phyloP scores from a whole-genome alignment of 2,888 invertebrate genomes.

The Drosophila cognata region DNA sequence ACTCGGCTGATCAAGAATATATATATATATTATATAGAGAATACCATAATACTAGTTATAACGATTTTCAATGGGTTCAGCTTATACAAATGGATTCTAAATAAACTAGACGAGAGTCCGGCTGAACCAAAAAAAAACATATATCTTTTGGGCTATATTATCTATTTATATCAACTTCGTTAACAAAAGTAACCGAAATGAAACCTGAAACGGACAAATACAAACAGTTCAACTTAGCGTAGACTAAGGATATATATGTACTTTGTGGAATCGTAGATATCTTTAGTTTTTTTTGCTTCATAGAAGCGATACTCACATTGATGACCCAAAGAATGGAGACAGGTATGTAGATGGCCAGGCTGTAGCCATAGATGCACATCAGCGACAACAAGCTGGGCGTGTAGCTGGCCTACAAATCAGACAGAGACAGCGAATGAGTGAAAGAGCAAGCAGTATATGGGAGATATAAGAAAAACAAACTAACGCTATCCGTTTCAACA shows the following conservation, averaged over 20 bases:
- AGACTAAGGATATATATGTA: neutral
- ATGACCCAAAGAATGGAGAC: constrained; percentile 97
- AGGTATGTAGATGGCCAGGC: constrained; percentile 96
- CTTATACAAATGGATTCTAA: neutral
- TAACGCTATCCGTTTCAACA: constrained; percentile 88
- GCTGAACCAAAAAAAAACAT: neutral
- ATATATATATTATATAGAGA: neutral
- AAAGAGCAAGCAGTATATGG: neutral
- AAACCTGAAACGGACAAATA: neutral
- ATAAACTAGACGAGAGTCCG: neutral
- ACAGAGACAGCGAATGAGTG: constrained; percentile 8
- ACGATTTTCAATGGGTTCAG: neutral
- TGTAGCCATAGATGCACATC: constrained; percentile 97
- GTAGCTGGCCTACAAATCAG: constrained; percentile 85
- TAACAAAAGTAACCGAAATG: neutral
- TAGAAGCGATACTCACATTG: constrained; percentile 86
- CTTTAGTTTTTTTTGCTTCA: neutral
- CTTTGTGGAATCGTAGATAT: neutral
- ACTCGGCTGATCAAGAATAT: neutral
- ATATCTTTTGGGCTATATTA: too few species aligned
- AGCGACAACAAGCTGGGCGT: constrained; percentile 92
- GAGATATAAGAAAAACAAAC: constrained; percentile 23
- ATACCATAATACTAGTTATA: neutral
- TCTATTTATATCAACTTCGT: too few species aligned
- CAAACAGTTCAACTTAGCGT: neutral